These are phyloP conservation scores for Stegodyphus mimosarum DNA, from an alignment of 1,140 invertebrate species.

Conservation along the genomic window DNA sequence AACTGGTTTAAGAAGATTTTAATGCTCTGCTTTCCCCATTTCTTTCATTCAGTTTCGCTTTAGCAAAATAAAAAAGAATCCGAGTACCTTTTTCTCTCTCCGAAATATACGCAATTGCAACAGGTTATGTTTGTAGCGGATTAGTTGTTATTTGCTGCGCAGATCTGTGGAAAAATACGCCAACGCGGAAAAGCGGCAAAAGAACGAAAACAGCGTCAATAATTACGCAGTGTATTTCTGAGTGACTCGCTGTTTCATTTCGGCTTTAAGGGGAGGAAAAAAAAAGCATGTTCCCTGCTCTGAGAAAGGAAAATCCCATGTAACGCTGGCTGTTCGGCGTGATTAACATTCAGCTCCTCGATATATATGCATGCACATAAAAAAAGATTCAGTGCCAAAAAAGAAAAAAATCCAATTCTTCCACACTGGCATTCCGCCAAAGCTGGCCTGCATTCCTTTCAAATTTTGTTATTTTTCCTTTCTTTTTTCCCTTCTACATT, in stretches of 20 bases:
- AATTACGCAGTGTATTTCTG: slow-evolving; percentile 26
- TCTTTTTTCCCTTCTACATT: not conserved
- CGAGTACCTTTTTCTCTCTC: too few species aligned
- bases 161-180: too few species aligned
- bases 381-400: slow-evolving; percentile 18
- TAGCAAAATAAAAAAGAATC: too few species aligned
- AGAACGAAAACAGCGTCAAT: slow-evolving; percentile 14
- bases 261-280: slow-evolving; percentile 6
- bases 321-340: slow-evolving; percentile 16
- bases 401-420: slow-evolving; percentile 23
- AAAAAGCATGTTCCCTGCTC: slow-evolving; percentile 28
- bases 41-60: too few species aligned
- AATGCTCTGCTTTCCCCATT: too few species aligned
- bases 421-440: slow-evolving; percentile 41
- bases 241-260: slow-evolving; percentile 39
- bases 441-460: not conserved
- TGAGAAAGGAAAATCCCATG: slow-evolving; percentile 43
- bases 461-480: not conserved
- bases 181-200: not conserved
- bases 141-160: too few species aligned
- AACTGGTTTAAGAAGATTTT: too few species aligned
- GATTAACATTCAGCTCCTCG: not conserved
- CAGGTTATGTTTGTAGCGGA: too few species aligned
- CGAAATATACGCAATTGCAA: too few species aligned
- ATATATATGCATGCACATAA: slow-evolving; percentile 48